phyloP scores from a whole-genome alignment of 2,113 vertebrate genomes.

The Syngnathus scovelli region DNA sequence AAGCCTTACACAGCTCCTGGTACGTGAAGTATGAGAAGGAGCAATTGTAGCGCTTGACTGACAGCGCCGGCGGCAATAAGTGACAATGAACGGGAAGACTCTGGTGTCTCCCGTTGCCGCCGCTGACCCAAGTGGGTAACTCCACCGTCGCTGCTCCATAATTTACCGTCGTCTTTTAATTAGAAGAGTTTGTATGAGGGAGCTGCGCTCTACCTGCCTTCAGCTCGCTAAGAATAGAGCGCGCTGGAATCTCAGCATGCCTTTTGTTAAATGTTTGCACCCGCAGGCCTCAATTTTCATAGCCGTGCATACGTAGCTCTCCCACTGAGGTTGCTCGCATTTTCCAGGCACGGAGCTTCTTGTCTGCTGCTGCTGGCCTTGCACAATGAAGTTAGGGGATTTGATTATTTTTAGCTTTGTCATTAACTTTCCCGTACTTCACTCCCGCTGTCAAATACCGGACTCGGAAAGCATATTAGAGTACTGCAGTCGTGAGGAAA shows the following conservation, averaged over 20 bases:
- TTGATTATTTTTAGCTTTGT: constrained; percentile 48
- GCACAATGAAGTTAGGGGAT: constrained; percentile 51
- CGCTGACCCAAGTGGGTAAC: constrained; percentile 42
- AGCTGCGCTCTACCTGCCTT: constrained; percentile 54
- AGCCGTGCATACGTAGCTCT: constrained; percentile 48
- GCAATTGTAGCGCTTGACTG: constrained; percentile 35
- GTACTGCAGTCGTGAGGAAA: neutral
- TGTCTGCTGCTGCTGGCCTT: constrained; percentile 54
- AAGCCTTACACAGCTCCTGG: constrained; percentile 16
- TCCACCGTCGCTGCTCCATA: constrained; percentile 44
- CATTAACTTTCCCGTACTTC: constrained; percentile 61
- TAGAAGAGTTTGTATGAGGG: constrained; percentile 56
- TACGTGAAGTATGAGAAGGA: constrained; percentile 36
- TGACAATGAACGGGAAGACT: constrained; percentile 29
- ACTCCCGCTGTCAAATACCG: constrained; percentile 42
- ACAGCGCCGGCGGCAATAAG: constrained; percentile 46
- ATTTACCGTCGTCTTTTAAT: constrained; percentile 68
- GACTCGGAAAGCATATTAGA: constrained; percentile 1
- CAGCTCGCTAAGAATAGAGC: constrained; percentile 54
- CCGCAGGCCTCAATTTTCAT: constrained; percentile 63
- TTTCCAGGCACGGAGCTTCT: constrained; percentile 45
- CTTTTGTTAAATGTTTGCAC: constrained; percentile 61
- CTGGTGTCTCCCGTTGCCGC: constrained; percentile 17
- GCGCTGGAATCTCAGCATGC: constrained; percentile 46
- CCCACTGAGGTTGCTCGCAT: constrained; percentile 58